Evolutionary conservation across 2,888 invertebrate genomes (phyloP).

Genomic region (Amphipoea lucens): DNA sequence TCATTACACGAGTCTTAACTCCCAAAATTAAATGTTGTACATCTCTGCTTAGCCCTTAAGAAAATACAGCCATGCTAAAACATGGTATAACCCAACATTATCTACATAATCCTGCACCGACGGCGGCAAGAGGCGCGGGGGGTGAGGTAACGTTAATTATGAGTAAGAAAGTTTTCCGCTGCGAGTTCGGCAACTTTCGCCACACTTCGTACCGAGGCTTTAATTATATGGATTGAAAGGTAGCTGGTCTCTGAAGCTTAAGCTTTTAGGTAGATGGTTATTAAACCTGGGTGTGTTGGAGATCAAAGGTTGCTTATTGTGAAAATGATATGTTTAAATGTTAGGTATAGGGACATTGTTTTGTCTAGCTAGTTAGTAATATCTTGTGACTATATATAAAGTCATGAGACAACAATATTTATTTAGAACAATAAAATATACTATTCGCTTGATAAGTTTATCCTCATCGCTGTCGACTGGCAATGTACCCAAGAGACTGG

Average conservation of each 20-base stretch:
- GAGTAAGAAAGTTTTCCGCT: slow-evolving; percentile 56
- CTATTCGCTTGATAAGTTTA: not conserved
- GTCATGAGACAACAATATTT: not conserved
- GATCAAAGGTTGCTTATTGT: slow-evolving; percentile 5
- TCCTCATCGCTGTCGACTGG: no score
- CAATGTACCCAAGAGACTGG: not conserved
- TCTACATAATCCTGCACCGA: slow-evolving; percentile 35
- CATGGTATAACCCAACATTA: slow-evolving; percentile 29
- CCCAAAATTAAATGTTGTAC: slow-evolving; percentile 9
- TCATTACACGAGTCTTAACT: not conserved
- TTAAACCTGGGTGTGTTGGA: slow-evolving; percentile 8
- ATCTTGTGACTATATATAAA: not conserved
- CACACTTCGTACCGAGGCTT: slow-evolving; percentile 53
- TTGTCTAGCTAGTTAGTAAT: not conserved
- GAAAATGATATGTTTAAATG: slow-evolving; percentile 10
- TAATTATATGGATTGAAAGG: slow-evolving; percentile 58
- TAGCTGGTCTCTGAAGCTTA: slow-evolving; percentile 11
- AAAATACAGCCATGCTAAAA: slow-evolving; percentile 27
- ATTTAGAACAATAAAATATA: no score
- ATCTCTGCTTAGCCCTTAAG: slow-evolving; percentile 8
- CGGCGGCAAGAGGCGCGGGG: not conserved
- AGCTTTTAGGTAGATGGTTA: slow-evolving; percentile 5
- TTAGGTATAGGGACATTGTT: not conserved
- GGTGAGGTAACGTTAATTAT: slow-evolving; percentile 56
- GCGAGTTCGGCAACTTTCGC: slow-evolving; percentile 38